Conservation (phyloP, 2,797 vertebrate genomes). For the Malacoraja senta region DNA sequence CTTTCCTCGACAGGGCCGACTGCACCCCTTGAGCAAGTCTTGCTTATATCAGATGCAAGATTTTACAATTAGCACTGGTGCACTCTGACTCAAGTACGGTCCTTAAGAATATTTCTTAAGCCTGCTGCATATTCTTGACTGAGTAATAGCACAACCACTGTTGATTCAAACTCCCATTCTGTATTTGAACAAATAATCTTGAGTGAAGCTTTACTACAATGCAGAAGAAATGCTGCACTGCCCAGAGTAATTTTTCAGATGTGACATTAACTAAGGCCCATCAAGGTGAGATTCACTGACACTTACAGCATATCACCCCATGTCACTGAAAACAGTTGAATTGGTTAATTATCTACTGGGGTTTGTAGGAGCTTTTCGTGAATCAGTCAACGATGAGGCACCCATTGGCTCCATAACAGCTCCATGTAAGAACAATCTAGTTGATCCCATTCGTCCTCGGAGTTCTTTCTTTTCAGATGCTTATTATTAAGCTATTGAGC, state of each 20-base stretch:
- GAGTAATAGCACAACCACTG: too few species aligned
- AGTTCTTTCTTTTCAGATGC: too few species aligned
- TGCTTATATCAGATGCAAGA: too few species aligned
- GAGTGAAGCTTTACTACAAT: not conserved
- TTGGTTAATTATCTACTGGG: not conserved
- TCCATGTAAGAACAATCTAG: too few species aligned
- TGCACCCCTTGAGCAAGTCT: too few species aligned
- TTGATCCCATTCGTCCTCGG: too few species aligned
- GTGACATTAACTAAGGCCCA: not conserved
- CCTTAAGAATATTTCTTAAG: not conserved
- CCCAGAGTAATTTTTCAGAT: not conserved
- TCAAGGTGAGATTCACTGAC: not conserved
- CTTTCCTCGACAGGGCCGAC: too few species aligned
- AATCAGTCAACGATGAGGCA: not conserved
- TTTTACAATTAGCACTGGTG: not conserved
- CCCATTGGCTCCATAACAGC: too few species aligned
- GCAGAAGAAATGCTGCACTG: too few species aligned
- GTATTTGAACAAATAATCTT: not conserved
- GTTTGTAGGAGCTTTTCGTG: not conserved
- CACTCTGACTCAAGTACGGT: not conserved
- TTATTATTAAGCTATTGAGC: too few species aligned
- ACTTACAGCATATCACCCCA: not conserved
- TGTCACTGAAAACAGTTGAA: too few species aligned
- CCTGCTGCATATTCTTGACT: not conserved
- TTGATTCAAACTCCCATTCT: not conserved